Percentiles rank a stretch among this genome's conserved stretches.
Conservation (phyloP, 1,140 invertebrate genomes). For the Musca vetustissima region DNA sequence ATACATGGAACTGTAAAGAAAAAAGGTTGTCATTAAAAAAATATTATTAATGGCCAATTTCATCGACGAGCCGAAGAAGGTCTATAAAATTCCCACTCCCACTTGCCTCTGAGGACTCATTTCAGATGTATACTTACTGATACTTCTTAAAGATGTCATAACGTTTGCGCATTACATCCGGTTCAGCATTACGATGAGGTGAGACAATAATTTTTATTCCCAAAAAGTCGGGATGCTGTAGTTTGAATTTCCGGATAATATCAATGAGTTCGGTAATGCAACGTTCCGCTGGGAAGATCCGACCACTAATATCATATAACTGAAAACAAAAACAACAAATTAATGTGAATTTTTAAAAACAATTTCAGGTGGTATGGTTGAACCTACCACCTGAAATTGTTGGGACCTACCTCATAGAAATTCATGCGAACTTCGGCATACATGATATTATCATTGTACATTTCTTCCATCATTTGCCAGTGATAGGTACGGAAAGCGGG, state of each 20-base stretch:
- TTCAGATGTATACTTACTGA: constrained; percentile 38
- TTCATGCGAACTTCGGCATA: constrained; percentile 72
- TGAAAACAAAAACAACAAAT: constrained; percentile 17
- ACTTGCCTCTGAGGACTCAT: too few relatives aligned
- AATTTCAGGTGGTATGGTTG: too few relatives aligned
- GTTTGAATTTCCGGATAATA: constrained; percentile 58
- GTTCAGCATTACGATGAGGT: constrained; percentile 54
- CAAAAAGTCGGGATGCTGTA: constrained; percentile 63
- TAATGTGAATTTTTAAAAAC: background rate
- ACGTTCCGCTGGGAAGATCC: constrained; percentile 35
- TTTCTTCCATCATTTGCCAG: constrained; percentile 68
- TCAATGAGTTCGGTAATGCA: constrained; percentile 50
- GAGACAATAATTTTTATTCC: constrained; percentile 69
- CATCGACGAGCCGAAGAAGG: too few relatives aligned
- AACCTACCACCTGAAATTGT: too few relatives aligned
- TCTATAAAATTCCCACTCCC: too few relatives aligned
- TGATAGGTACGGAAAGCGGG: constrained; percentile 74
- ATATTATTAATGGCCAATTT: too few relatives aligned
- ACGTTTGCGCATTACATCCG: constrained; percentile 34
- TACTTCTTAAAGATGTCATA: constrained; percentile 34
- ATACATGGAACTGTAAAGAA: constrained; percentile 43
- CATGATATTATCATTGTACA: constrained; percentile 77
- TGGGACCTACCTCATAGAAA: constrained; percentile 33
- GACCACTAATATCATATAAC: constrained; percentile 47
- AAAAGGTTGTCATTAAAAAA: too few relatives aligned